A percentile compares a stretch with the other conserved stretches of the same genome.
These are phyloP conservation scores for Sycophaga agraensis DNA, from an alignment of 1,140 invertebrate species.

Conservation along the genomic window DNA sequence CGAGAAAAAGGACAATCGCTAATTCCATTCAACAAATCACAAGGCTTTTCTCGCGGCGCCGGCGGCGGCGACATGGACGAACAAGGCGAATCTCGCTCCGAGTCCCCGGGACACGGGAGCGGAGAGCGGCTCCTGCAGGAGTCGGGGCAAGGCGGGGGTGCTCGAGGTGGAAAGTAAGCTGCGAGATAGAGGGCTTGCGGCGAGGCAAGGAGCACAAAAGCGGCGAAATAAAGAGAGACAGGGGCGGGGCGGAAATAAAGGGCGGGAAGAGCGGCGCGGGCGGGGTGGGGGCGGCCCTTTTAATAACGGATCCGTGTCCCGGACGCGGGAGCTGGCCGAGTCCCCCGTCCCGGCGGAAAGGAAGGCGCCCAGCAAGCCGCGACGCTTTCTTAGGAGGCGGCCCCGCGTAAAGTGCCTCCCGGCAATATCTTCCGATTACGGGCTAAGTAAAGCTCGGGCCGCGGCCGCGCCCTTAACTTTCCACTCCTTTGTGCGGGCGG, in stretches of 20 bases:
- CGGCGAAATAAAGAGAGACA: conserved; percentile 22
- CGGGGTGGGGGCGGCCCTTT: conserved; percentile 47
- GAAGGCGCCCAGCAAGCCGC: conserved; percentile 30
- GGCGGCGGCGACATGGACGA: no score
- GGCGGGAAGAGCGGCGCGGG: conserved; percentile 37
- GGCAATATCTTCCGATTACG: conserved; percentile 59
- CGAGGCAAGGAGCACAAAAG: neutral
- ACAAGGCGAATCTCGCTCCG: neutral
- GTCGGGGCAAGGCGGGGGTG: neutral
- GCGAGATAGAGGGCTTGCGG: neutral
- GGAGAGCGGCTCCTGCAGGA: neutral
- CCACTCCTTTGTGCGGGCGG: neutral
- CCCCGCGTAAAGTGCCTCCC: conserved; percentile 54
- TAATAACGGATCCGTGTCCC: conserved; percentile 53
- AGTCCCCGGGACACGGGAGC: neutral
- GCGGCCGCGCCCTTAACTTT: conserved; percentile 32
- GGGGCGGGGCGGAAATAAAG: conserved; percentile 7
- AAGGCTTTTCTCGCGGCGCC: no score
- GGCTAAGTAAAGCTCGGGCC: conserved; percentile 53
- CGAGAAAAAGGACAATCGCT: no score
- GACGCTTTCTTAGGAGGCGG: conserved; percentile 50
- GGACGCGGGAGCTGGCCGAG: conserved; percentile 34
- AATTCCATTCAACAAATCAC: no score
- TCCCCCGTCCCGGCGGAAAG: neutral
- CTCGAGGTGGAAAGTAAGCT: neutral